A percentile compares a stretch with the other conserved stretches of the same genome.
phyloP scores from a whole-genome alignment of 2,888 invertebrate genomes.

The Pollenia amentaria region DNA sequence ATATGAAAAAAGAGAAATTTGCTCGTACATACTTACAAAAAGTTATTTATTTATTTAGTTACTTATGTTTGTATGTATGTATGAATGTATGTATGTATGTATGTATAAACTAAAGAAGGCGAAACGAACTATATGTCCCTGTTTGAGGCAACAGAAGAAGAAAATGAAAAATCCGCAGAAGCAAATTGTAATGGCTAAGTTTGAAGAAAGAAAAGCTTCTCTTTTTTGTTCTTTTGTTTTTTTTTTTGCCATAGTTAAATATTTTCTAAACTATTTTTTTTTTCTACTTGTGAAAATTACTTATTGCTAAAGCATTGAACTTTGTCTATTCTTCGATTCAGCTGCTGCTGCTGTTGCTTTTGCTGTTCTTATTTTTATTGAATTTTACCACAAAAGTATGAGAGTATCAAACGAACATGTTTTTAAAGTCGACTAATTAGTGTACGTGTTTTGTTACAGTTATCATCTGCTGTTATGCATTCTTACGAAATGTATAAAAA shows the following conservation, averaged over 20 bases:
- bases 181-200: slow-evolving; percentile 58
- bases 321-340: slow-evolving; percentile 41
- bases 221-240: slow-evolving; percentile 30
- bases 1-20: slow-evolving; percentile 40
- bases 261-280: slow-evolving; percentile 54
- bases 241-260: slow-evolving; percentile 52
- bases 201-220: slow-evolving; percentile 53
- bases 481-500: slow-evolving; percentile 23
- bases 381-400: slow-evolving; percentile 56
- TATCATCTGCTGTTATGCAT: slow-evolving; percentile 68
- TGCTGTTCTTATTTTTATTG: slow-evolving; percentile 57
- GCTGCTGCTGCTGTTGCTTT: slow-evolving; percentile 27
- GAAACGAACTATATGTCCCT: slow-evolving; percentile 45
- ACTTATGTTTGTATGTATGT: background rate
- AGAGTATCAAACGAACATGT: slow-evolving; percentile 71
- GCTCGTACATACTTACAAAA: slow-evolving; percentile 15
- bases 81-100: background rate
- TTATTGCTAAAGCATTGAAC: slow-evolving; percentile 70
- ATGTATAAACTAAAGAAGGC: background rate
- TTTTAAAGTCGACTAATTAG: slow-evolving; percentile 76
- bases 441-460: slow-evolving; percentile 75
- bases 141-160: slow-evolving; percentile 36
- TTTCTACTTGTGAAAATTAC: slow-evolving; percentile 67
- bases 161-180: slow-evolving; percentile 30
- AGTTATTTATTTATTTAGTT: slow-evolving; percentile 26